These are phyloP conservation scores for Allolobophora icterica DNA, from an alignment of 2,888 invertebrate species.

Conservation along the genomic window DNA sequence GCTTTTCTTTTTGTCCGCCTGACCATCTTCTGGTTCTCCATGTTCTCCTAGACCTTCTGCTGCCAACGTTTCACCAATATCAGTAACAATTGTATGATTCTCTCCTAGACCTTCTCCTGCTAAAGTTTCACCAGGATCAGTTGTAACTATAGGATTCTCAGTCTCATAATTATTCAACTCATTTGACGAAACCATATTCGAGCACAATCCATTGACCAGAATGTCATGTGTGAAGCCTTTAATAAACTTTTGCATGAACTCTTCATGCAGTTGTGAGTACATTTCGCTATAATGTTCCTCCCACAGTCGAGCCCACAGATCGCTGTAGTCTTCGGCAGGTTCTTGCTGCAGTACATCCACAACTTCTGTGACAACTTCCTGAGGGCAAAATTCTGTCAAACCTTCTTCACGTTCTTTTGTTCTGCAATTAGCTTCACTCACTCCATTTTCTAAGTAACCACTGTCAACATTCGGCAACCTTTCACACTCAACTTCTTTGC, in stretches of 20 bases:
- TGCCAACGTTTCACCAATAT: background rate
- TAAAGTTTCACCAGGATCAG: background rate
- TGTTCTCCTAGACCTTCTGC: background rate
- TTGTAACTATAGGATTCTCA: background rate
- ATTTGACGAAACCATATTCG: background rate
- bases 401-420: background rate
- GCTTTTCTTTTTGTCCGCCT: background rate
- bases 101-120: background rate
- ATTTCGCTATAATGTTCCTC: conserved; percentile 57
- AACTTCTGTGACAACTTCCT: background rate
- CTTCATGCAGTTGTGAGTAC: conserved; percentile 53
- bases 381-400: background rate
- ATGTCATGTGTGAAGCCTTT: background rate
- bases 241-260: conserved; percentile 1
- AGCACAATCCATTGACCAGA: background rate
- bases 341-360: background rate
- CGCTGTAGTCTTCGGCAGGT: conserved; percentile 35
- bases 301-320: conserved; percentile 57
- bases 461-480: background rate
- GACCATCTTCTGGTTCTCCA: conserved; percentile 4
- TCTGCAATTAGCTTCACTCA: background rate
- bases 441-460: background rate
- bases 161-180: background rate
- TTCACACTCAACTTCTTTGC: background rate
- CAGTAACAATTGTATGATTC: too few species aligned